These are phyloP conservation scores for Balaenoptera acutorostrata DNA, from an alignment of 2,113 vertebrate species.

Conservation along the genomic window DNA sequence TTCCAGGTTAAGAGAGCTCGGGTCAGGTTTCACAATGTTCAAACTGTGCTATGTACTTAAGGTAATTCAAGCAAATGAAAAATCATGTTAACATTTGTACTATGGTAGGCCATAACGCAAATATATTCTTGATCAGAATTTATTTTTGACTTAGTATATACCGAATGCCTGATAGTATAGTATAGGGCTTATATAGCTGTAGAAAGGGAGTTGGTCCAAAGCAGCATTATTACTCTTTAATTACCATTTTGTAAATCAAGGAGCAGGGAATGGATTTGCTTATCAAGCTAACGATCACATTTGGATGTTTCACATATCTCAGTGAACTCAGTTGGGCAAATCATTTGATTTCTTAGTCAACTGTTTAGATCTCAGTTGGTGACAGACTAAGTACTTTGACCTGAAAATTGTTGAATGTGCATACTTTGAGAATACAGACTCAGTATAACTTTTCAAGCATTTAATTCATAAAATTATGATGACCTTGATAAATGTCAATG, in stretches of 20 bases:
- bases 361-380: not conserved
- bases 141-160: conserved; percentile 9
- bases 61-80: not conserved
- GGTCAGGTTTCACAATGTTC: not conserved
- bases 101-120: not conserved
- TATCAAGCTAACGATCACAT: not conserved
- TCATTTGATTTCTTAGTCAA: not conserved
- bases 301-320: not conserved
- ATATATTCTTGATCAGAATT: not conserved
- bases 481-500: not conserved
- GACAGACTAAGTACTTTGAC: not conserved
- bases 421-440: not conserved
- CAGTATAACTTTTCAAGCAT: not conserved
- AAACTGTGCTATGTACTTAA: not conserved
- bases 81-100: not conserved
- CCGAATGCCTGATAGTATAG: not conserved
- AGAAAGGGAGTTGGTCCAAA: not conserved
- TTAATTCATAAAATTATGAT: not conserved
- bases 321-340: not conserved
- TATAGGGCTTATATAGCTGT: not conserved
- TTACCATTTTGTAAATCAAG: not conserved
- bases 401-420: not conserved
- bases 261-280: not conserved
- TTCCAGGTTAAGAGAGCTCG: not conserved
- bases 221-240: not conserved